Percentiles rank a stretch among this genome's conserved stretches.
phyloP scores from a whole-genome alignment of 1,140 invertebrate species.

The Penaeus indicus region DNA sequence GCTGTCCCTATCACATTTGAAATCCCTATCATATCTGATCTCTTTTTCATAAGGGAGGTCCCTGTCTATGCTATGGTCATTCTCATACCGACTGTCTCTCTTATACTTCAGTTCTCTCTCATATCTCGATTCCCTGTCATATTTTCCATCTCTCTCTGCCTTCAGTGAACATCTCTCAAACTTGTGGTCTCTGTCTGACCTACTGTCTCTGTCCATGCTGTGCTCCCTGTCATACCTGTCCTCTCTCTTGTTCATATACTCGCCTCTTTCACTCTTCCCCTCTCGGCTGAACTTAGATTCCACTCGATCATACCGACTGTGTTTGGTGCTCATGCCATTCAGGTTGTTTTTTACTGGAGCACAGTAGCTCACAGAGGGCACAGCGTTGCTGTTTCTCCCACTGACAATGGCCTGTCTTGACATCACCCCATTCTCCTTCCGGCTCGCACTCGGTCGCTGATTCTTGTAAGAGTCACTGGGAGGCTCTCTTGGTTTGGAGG shows the following conservation, averaged over 20 bases:
- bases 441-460: conserved; percentile 26
- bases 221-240: background rate
- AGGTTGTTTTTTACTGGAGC: conserved; percentile 43
- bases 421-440: conserved; percentile 46
- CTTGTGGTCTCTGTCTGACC: background rate
- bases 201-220: background rate
- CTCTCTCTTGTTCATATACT: background rate
- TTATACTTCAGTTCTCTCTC: conserved; percentile 16
- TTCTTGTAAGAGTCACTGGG: conserved; percentile 43
- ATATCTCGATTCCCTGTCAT: conserved; percentile 16
- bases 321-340: conserved; percentile 27
- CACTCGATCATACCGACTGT: conserved; percentile 28
- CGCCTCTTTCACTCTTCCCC: conserved; percentile 34
- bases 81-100: conserved; percentile 35
- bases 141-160: background rate
- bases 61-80: conserved; percentile 17
- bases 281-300: conserved; percentile 37
- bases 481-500: conserved; percentile 41
- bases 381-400: conserved; percentile 28
- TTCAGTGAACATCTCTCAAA: background rate
- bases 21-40: no score
- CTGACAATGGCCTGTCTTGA: conserved; percentile 24
- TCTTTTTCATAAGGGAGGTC: conserved; percentile 42
- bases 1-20: background rate
- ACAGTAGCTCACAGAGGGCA: conserved; percentile 41